Base-by-base conservation (phyloP, 37 sponge, comb jelly and placozoan genomes). In the Axinella damicornis region DNA sequence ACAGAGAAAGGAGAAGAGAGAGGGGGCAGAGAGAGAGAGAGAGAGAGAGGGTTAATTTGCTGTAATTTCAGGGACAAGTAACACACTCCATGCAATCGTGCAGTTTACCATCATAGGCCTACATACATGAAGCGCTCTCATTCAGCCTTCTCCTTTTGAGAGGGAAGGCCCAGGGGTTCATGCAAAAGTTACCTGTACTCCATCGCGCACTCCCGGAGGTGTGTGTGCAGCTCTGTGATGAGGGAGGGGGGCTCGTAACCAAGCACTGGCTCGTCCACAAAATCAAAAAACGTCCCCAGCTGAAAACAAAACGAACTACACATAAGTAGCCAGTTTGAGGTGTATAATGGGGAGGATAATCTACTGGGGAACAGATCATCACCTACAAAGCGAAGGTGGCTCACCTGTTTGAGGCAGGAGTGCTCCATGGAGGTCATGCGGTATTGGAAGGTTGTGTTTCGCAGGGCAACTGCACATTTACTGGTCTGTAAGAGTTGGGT, bases 161-260 rank as follows among this genome's bases (percentile, higher is more conserved):
- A 9, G 46, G 9, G 46, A 46, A 46, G 46, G 46, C 46, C 9
- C 6, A 9, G 6, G 9, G 4, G 46, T 46, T 4, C n/a, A n/a
- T n/a, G n/a, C n/a, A n/a, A n/a, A 5, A 56, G 67, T 16, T n/a
- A 92, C 91, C 82, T 85, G 91, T 96, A 96, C 56, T 87, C 89
- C 31, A 92, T 52, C 19, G 79, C 62, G 55, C 80, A 87, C 71
- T 87, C 63, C 33, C 32, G 54, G 35, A 92, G 60, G 55, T 92
- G 93, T 40, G 76, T 28, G 77, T 92, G 93, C 28, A 96, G 63
- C 58, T 83, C 90, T 12, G 84, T 89, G 58, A 89, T 78, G 36
- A 83, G 41, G 17, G 90, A 78, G 11, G 78, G 84, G 28, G 79
- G 37, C 27, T 77, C 73, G 71, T 78, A 71, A 31, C 90, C 84